Percentiles rank a stretch among this genome's conserved stretches.
These are phyloP conservation scores for Diplazon laetatorius DNA, from an alignment of 2,888 invertebrate genomes.

Conservation along the genomic window DNA sequence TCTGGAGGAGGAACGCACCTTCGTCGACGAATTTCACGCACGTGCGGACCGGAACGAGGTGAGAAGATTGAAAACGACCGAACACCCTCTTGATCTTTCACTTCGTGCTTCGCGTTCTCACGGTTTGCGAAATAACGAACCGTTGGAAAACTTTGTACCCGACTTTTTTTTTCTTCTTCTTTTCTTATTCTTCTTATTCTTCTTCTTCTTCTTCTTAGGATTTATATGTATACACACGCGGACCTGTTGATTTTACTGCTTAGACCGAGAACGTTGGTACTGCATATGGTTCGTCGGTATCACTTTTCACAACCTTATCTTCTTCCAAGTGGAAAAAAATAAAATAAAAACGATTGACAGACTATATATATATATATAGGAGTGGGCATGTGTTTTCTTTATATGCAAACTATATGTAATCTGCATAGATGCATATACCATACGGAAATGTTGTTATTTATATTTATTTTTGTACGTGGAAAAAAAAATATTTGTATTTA, in stretches of 20 bases:
- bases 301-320: background rate
- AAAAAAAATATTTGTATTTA: no score
- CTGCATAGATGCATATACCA: no score
- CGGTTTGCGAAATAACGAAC: background rate
- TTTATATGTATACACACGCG: conserved; percentile 52
- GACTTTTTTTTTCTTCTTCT: no score
- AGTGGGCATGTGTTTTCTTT: no score
- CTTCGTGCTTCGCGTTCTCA: background rate
- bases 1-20: no score
- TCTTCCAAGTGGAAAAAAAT: background rate
- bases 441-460: no score
- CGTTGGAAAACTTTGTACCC: conserved; percentile 37
- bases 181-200: no score
- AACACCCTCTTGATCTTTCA: background rate
- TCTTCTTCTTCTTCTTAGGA: conserved; percentile 52
- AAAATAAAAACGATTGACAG: background rate
- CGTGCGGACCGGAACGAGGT: background rate
- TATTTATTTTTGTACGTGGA: no score
- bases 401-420: no score
- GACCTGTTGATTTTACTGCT: conserved; percentile 65
- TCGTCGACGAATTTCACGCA: background rate
- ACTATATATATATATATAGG: no score
- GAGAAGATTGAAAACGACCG: background rate
- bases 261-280: background rate
- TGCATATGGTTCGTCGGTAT: background rate